Evolutionary conservation across 35 echinoderm and acorn worm genomes (phyloP).

Genomic region (Nesometra sesokonis): DNA sequence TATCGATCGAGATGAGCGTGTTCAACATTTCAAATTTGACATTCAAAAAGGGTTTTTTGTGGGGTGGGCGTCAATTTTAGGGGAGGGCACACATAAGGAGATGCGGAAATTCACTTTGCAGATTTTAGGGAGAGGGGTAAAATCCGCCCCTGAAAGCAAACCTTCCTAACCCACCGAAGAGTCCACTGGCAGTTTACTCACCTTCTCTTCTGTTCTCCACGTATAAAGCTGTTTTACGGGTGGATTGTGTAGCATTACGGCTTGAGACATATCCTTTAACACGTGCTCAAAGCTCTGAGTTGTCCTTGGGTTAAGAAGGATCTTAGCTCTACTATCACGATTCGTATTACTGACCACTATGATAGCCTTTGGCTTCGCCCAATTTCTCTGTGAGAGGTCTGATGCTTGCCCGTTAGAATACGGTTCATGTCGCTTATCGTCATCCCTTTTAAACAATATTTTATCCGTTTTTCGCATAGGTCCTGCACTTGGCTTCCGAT

Average conservation of each 20-base stretch:
- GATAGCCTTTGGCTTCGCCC: constrained; percentile 65
- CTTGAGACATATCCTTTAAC: constrained; percentile 60
- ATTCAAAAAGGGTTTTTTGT: no score
- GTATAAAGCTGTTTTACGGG: constrained; percentile 77
- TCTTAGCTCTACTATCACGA: constrained; percentile 66
- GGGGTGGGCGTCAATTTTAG: no score
- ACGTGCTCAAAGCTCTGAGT: constrained; percentile 84
- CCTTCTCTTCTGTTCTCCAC: constrained; percentile 84
- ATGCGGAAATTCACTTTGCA: no score
- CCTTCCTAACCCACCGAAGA: no score
- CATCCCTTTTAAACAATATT: constrained; percentile 2
- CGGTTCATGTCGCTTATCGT: not conserved
- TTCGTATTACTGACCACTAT: constrained; percentile 82
- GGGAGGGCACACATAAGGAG: no score
- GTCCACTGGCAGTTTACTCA: no score
- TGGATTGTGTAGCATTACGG: constrained; percentile 60
- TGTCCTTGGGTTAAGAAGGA: constrained; percentile 70
- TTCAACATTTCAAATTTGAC: no score
- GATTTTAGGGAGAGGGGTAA: no score
- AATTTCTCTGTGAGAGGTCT: constrained; percentile 26
- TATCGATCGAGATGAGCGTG: no score
- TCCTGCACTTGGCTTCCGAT: constrained; percentile 35
- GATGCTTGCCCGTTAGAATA: constrained; percentile 27
- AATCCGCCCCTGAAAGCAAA: no score
- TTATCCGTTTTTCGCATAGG: not conserved